These are phyloP conservation scores for Tursiops truncatus DNA, from an alignment of 2,113 vertebrate genomes.

Conservation along the genomic window DNA sequence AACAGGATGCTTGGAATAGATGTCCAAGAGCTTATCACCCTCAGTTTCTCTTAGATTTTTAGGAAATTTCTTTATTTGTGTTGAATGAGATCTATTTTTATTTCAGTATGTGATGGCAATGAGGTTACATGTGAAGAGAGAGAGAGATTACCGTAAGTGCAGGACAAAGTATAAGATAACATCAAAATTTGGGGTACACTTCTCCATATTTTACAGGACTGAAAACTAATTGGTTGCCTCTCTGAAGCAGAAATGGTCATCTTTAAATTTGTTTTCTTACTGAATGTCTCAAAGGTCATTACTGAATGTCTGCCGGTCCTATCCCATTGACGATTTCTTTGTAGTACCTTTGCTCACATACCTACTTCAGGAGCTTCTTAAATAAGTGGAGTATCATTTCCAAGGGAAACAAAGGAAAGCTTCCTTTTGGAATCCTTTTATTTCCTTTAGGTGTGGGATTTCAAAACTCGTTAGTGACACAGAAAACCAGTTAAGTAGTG, in stretches of 20 bases:
- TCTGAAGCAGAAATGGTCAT: neutral
- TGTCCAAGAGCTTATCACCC: neutral
- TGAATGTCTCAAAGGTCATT: neutral
- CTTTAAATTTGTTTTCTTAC: neutral
- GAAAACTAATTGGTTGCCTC: neutral
- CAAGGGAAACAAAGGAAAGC: neutral
- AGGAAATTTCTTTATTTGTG: neutral
- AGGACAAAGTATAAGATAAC: neutral
- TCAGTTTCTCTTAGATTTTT: neutral
- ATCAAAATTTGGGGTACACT: neutral
- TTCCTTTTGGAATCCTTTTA: neutral
- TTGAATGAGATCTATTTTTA: neutral
- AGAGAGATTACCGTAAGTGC: neutral
- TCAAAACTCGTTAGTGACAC: neutral
- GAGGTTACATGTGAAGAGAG: neutral
- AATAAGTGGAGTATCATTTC: neutral
- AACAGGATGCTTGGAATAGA: neutral
- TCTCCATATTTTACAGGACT: neutral
- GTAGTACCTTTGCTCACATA: neutral
- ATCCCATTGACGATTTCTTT: neutral
- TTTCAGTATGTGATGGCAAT: neutral
- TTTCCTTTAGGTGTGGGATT: neutral
- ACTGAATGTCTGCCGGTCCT: neutral
- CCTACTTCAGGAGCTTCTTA: neutral
- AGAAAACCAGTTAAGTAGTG: neutral